A percentile compares a stretch with the other conserved stretches of the same genome.
Evolutionary conservation across 2,113 vertebrate genomes (phyloP).

Genomic region (Varanus salvator): DNA sequence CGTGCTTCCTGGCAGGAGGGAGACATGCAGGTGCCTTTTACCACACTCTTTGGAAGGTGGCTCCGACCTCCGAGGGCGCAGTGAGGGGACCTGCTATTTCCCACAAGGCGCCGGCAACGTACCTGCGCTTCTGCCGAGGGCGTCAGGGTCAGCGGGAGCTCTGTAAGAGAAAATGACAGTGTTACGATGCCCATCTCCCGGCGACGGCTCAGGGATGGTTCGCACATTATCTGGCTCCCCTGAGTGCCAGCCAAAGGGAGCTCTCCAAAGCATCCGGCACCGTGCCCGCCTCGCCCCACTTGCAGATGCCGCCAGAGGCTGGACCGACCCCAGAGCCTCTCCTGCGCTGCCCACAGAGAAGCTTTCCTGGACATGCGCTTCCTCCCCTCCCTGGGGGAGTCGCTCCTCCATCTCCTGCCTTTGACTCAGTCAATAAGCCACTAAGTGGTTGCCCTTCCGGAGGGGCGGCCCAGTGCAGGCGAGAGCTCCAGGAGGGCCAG

Average conservation of each 20-base stretch:
- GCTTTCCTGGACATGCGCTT: fast-evolving
- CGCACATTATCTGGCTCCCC: too few relatives aligned
- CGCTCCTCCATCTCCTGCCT: constrained; percentile 3
- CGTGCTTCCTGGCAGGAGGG: neutral
- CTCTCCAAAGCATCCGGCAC: neutral
- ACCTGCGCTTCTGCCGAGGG: constrained; percentile 68
- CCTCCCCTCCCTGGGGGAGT: neutral
- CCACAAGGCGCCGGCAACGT: neutral
- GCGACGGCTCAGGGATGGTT: neutral
- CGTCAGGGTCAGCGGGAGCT: constrained; percentile 52
- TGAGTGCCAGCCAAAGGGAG: neutral
- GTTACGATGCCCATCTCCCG: neutral
- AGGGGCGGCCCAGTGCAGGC: neutral
- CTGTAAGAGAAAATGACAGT: constrained; percentile 39
- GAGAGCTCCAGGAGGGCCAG: neutral
- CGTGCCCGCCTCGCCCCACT: neutral
- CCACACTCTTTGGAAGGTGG: neutral
- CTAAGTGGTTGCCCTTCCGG: neutral
- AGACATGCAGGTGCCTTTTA: neutral
- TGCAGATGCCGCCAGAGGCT: too few relatives aligned
- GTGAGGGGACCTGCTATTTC: neutral
- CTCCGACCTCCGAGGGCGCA: neutral
- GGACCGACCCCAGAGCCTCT: neutral
- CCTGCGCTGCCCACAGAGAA: fast-evolving
- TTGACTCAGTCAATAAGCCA: constrained; percentile 17